These are phyloP conservation scores for Tinea trinotella DNA, from an alignment of 2,888 invertebrate genomes.

Conservation along the genomic window DNA sequence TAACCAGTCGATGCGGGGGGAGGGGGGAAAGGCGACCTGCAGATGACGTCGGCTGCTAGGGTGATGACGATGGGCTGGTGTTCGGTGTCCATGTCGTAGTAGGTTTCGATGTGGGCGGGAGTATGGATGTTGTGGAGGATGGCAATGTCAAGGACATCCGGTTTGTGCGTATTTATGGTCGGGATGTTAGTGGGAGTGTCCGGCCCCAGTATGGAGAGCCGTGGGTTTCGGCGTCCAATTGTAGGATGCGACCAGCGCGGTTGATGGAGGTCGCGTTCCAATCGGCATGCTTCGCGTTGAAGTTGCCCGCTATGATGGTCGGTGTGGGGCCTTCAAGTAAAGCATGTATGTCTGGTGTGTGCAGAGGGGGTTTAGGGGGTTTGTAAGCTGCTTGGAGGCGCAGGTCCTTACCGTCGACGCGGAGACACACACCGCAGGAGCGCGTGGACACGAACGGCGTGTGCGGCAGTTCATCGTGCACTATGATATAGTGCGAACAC, in stretches of 20 bases:
- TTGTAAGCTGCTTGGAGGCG: too few species aligned
- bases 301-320: background rate
- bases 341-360: too few species aligned
- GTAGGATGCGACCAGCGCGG: conserved; percentile 18
- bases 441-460: too few species aligned
- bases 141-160: conserved; percentile 21
- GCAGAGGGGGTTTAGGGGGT: too few species aligned
- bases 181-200: conserved; percentile 22
- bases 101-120: background rate
- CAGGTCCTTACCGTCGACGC: too few species aligned
- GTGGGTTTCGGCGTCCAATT: conserved; percentile 17
- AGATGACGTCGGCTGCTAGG: background rate
- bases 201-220: conserved; percentile 21
- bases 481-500: too few species aligned
- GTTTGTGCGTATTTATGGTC: fast-evolving
- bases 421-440: too few species aligned
- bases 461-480: too few species aligned
- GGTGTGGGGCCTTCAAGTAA: too few species aligned
- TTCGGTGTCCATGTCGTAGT: conserved; percentile 7
- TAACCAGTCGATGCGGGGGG: background rate
- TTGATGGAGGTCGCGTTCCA: conserved; percentile 21
- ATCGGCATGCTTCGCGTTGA: conserved; percentile 21
- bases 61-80: conserved; percentile 1
- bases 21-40: background rate
- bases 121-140: conserved; percentile 9